Percentiles rank a stretch among this genome's conserved stretches.
phyloP scores from a whole-genome alignment of 2,888 invertebrate species.

The Mamestra brassicae region DNA sequence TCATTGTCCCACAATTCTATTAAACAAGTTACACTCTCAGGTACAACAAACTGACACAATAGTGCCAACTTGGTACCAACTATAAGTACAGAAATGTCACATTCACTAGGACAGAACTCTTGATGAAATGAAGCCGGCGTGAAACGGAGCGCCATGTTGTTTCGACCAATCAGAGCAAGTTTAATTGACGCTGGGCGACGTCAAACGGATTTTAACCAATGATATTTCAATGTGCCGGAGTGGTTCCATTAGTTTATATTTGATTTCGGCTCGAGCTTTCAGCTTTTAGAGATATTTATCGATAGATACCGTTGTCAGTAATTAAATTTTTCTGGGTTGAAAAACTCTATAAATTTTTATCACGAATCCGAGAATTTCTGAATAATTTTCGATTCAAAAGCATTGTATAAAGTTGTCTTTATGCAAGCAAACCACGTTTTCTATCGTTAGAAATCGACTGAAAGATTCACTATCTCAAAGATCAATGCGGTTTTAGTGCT shows the following conservation, averaged over 20 bases:
- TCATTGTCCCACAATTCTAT: constrained; percentile 10
- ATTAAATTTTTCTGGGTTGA: neutral
- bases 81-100: constrained; percentile 12
- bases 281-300: neutral
- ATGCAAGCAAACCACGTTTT: neutral
- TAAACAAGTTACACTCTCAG: constrained; percentile 25
- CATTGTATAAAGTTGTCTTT: neutral
- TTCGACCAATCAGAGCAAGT: constrained; percentile 30
- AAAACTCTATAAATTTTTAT: neutral
- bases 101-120: constrained; percentile 35
- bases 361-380: neutral
- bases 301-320: neutral
- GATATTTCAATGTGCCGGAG: neutral
- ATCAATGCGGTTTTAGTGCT: neutral
- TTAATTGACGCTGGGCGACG: constrained; percentile 21
- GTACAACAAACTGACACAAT: constrained; percentile 40
- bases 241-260: constrained; percentile 17
- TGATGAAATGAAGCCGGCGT: constrained; percentile 16
- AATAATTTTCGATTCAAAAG: too few species aligned
- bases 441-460: too few species aligned
- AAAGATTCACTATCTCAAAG: neutral
- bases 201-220: constrained; percentile 35
- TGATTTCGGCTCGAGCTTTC: neutral
- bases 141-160: constrained; percentile 1
- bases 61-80: constrained; percentile 37